Conservation (phyloP, 2,113 vertebrate genomes). For the Saccopteryx bilineata region DNA sequence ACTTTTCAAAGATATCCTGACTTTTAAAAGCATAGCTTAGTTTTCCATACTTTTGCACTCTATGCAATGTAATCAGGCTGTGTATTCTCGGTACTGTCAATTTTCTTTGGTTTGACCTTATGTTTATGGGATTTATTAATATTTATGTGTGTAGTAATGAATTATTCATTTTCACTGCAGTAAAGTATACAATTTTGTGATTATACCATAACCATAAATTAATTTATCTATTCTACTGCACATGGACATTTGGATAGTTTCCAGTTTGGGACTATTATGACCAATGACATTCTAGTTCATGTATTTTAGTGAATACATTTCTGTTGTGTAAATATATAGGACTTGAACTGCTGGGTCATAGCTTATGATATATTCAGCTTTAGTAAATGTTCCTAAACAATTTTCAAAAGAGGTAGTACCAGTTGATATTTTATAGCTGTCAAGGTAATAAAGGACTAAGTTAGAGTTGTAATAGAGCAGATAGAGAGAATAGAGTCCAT, state of each 20-base stretch:
- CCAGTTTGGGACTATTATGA: neutral
- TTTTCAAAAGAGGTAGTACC: neutral
- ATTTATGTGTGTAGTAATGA: neutral
- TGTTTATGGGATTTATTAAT: constrained; percentile 28
- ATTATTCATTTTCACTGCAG: constrained; percentile 50
- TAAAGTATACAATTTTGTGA: constrained; percentile 33
- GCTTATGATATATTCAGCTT: neutral
- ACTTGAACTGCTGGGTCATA: neutral
- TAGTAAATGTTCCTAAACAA: neutral
- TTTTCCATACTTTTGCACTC: constrained; percentile 39
- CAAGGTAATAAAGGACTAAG: neutral
- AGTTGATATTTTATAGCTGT: neutral
- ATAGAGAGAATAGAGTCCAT: neutral
- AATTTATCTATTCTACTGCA: constrained; percentile 3
- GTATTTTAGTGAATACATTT: neutral
- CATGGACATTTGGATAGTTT: constrained; percentile 16
- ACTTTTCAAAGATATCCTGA: neutral
- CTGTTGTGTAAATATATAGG: neutral
- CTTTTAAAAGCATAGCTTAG: constrained; percentile 30
- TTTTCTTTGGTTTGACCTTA: constrained; percentile 9
- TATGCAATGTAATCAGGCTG: neutral
- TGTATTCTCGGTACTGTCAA: neutral
- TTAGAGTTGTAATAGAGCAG: neutral
- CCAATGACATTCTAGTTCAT: constrained; percentile 20
- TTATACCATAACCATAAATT: constrained; percentile 7